Conservation (phyloP, 2,888 invertebrate genomes). For the Dusona sp. region DNA sequence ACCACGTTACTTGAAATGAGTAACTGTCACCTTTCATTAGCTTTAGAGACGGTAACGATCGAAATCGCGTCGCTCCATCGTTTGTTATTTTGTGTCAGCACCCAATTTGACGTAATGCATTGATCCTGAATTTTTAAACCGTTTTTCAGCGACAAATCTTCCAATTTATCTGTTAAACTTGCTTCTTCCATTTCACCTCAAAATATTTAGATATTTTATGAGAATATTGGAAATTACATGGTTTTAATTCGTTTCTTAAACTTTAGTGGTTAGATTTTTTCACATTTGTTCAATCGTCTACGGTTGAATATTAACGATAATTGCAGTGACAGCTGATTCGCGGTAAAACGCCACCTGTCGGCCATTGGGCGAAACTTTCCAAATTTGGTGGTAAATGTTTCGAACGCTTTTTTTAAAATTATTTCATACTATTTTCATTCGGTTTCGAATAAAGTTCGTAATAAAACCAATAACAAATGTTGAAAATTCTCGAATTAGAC, state of each 20-base stretch:
- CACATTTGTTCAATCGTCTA: conserved; percentile 8
- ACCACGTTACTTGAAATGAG: neutral
- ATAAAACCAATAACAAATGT: neutral
- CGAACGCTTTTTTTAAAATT: neutral
- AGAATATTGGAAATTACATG: neutral
- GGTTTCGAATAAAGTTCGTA: neutral
- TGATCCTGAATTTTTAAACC: conserved; percentile 36
- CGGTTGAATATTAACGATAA: conserved; percentile 1
- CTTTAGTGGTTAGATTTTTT: neutral
- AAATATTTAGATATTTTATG: neutral
- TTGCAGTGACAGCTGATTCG: neutral
- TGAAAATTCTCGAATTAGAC: neutral
- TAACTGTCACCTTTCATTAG: conserved; percentile 73
- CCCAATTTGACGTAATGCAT: conserved; percentile 60
- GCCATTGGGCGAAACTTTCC: neutral
- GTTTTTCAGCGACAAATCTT: conserved; percentile 8
- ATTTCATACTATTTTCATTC: neutral
- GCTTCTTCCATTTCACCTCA: conserved; percentile 38
- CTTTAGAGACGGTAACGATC: conserved; percentile 64
- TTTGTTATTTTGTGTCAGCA: conserved; percentile 70
- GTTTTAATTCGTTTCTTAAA: neutral
- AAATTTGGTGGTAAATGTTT: conserved; percentile 22
- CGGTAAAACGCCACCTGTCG: neutral
- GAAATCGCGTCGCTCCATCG: conserved; percentile 75
- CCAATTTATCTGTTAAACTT: neutral